Percentiles rank a stretch among this genome's conserved stretches.
phyloP scores from a whole-genome alignment of 2,113 vertebrate species.

The Dicerorhinus sumatrensis region DNA sequence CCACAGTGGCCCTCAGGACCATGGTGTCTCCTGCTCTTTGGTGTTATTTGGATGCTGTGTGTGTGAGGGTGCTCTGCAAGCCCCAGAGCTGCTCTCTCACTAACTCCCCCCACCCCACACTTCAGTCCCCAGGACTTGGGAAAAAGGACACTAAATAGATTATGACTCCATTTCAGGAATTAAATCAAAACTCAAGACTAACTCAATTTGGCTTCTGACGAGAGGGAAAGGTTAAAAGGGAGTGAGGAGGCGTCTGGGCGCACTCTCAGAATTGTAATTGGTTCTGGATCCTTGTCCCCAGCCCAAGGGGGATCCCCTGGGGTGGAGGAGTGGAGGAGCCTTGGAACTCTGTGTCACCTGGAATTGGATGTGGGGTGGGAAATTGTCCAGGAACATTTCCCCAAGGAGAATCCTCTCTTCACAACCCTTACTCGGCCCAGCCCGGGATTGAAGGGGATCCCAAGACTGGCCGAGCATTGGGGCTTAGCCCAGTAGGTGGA shows the following conservation, averaged over 20 bases:
- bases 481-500: neutral
- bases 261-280: slow-evolving; percentile 66
- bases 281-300: slow-evolving; percentile 40
- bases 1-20: neutral
- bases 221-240: slow-evolving; percentile 83
- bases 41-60: neutral
- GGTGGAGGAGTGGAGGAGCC: neutral
- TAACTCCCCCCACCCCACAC: neutral
- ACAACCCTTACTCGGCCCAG: neutral
- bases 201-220: slow-evolving; percentile 78
- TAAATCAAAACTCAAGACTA: slow-evolving; percentile 83
- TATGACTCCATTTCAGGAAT: slow-evolving; percentile 84
- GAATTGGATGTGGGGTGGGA: neutral
- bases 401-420: neutral
- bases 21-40: neutral
- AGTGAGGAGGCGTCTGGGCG: slow-evolving; percentile 73
- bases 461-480: neutral
- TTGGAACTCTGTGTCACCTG: neutral
- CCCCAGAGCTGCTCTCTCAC: slow-evolving; percentile 50
- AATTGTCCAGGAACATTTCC: neutral
- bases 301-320: neutral
- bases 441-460: neutral
- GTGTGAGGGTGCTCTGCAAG: slow-evolving; percentile 42
- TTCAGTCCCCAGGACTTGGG: slow-evolving; percentile 72
- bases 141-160: slow-evolving; percentile 81